Percentiles rank a stretch among this genome's conserved stretches.
These are phyloP conservation scores for Ashinkailepas kermadecensis DNA, from an alignment of 2,888 invertebrate genomes.

Conservation along the genomic window DNA sequence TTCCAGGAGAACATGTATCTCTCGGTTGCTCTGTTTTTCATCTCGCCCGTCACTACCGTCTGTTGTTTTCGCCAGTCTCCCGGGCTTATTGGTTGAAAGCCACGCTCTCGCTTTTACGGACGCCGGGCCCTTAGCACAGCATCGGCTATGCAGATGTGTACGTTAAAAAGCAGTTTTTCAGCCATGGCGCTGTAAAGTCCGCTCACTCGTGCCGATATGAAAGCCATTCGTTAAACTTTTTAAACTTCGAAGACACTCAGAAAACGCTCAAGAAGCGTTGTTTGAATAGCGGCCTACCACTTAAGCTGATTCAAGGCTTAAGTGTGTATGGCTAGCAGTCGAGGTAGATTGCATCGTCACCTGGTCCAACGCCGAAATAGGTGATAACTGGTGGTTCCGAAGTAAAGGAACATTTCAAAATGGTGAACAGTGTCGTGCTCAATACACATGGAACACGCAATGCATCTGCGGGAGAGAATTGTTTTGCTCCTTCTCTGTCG, in stretches of 20 bases:
- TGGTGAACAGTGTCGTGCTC: too few species aligned
- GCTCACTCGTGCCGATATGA: background rate
- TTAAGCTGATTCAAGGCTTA: background rate
- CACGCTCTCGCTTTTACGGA: background rate
- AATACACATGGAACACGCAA: too few species aligned
- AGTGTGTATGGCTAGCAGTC: too few species aligned
- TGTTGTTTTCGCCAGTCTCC: background rate
- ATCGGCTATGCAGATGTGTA: background rate
- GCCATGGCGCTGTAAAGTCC: background rate
- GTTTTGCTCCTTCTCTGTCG: too few species aligned
- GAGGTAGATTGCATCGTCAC: too few species aligned
- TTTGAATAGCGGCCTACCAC: background rate
- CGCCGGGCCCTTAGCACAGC: background rate
- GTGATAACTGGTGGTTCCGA: too few species aligned
- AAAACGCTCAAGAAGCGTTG: background rate
- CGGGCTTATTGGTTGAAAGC: constrained; percentile 5
- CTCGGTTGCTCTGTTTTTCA: background rate
- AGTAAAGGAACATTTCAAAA: too few species aligned
- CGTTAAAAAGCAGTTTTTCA: background rate
- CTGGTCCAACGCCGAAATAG: too few species aligned
- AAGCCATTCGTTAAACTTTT: background rate
- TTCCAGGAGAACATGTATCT: too few species aligned
- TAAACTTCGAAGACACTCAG: background rate
- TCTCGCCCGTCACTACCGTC: background rate
- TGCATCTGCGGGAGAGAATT: too few species aligned